Base-by-base conservation (phyloP, 2,113 vertebrate genomes). In the Pandion haliaetus region DNA sequence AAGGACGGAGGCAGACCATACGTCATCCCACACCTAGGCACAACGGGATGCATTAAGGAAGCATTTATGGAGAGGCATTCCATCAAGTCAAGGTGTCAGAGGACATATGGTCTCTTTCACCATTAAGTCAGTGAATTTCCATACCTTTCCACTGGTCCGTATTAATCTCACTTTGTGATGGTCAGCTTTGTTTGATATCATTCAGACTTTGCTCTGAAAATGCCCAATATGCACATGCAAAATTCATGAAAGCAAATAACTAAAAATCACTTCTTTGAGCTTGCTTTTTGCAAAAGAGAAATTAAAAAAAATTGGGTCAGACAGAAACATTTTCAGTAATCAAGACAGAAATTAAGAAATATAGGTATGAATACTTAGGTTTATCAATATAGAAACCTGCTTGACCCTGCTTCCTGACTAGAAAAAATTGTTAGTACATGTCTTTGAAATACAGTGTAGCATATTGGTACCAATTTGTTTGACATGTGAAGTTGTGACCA, bases 41-140 rank as follows among this genome's bases (percentile, higher is more conserved):
- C 71, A 70, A 86, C 45, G 81, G 92, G 92, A 94, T 89, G 90
- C 93, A 94, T 93, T 96, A 81, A 88, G 83, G 77, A 95, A 86
- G 88, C 89, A 92, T 95, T 97, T 96, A 95, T 95, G 93, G 86
- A 96, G 81, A 92, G 92, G 52, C 93, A 97, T 88, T 97, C 83
- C 79, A 83, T 86, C 92, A 93, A 94, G 67, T 36, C 90, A 77
- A 91, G 95, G 90, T 90, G 90, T 80, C 91, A 91, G 84, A 91
- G 88, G 71, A 86, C 90, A 86, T 94, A 92, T 79, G 83, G 83
- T 88, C 97, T 96, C 72, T 88, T 86, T 98, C 86, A 88, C 82
- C 67, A 88, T 94, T 97, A 95, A 47, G 82, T 77, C 74, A 1
- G 70, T 81, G 95, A 70, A 81, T 82, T 87, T 88, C 80, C 78